phyloP scores from a whole-genome alignment of 2,797 vertebrate genomes.

The Lemur catta region DNA sequence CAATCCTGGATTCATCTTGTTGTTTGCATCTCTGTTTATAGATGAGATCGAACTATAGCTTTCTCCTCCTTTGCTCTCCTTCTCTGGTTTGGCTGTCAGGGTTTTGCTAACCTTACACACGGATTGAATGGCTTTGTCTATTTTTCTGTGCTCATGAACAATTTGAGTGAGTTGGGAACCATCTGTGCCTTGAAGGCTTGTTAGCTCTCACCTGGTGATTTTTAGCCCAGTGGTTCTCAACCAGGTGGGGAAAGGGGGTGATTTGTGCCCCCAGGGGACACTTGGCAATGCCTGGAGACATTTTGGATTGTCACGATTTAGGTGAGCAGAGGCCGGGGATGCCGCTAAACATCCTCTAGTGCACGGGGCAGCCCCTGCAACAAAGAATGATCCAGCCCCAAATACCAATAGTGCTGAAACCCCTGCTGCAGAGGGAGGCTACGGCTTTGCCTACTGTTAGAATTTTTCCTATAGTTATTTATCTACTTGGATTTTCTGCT shows the following conservation, averaged over 20 bases:
- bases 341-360: accelerated
- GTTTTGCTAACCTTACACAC: not conserved
- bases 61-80: not conserved
- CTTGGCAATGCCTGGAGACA: not conserved
- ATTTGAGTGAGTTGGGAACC: not conserved
- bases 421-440: too few species aligned
- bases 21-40: not conserved
- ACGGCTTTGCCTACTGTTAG: accelerated
- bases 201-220: not conserved
- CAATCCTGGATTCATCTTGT: not conserved
- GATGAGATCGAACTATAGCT: not conserved
- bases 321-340: not conserved
- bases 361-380: not conserved
- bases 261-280: not conserved
- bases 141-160: not conserved
- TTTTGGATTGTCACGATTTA: not conserved
- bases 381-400: not conserved
- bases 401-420: not conserved
- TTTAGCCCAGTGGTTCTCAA: not conserved
- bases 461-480: not conserved
- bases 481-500: not conserved
- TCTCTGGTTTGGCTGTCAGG: not conserved
- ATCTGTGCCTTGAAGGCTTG: not conserved
- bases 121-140: not conserved
- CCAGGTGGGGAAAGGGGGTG: accelerated